Evolutionary conservation across 2,797 vertebrate species (phyloP).

Genomic region (Carduelis carduelis): DNA sequence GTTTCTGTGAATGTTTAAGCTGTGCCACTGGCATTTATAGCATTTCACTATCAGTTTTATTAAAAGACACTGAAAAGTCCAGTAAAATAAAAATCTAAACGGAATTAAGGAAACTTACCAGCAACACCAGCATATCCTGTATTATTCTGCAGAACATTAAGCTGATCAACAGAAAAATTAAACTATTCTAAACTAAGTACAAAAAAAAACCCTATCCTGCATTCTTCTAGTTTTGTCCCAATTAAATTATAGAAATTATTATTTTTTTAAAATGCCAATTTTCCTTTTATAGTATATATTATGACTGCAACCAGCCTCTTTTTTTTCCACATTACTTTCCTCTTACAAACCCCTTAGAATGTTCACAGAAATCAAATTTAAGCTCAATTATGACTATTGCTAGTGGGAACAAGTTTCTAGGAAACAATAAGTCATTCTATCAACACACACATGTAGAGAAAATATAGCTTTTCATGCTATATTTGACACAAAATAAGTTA

Average conservation of each 20-base stretch:
- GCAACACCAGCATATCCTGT: neutral
- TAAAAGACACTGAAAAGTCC: neutral
- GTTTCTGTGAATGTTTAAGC: neutral
- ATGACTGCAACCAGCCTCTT: neutral
- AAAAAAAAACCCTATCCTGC: neutral
- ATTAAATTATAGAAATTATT: neutral
- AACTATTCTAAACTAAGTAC: neutral
- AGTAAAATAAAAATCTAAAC: neutral
- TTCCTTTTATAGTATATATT: neutral
- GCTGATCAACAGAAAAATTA: neutral
- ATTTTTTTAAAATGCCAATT: neutral
- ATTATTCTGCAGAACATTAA: neutral
- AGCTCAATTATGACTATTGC: neutral
- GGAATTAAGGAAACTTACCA: neutral
- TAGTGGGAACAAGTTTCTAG: neutral
- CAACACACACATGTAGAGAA: neutral
- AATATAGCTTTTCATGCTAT: neutral
- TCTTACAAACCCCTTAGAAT: neutral
- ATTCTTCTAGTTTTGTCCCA: neutral
- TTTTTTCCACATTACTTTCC: neutral
- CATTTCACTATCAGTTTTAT: neutral
- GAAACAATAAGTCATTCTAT: neutral
- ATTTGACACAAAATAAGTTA: neutral
- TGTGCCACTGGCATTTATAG: neutral
- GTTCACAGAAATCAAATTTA: neutral